Evolutionary conservation across 2,888 invertebrate genomes (phyloP), one percentile per base, ranked within the genome.

Genomic region (Apamea sordens): DNA sequence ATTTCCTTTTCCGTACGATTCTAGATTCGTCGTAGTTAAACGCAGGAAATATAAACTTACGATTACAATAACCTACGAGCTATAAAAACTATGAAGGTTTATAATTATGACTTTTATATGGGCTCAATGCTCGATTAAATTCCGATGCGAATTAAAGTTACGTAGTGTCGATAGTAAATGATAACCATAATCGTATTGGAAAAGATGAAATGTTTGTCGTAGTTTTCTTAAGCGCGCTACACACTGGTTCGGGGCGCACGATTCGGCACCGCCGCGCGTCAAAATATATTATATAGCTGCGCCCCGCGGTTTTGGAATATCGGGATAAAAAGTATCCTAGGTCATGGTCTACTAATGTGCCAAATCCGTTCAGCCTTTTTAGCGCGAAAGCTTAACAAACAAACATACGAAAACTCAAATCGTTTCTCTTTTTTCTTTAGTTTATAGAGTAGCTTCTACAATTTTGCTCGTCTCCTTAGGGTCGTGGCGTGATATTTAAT

Each of bases 1-100:
- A 91, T 92, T 92, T 92, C 93, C 93, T 92, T 88, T 89, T 90
- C 88, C 89, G 90, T 76, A 79, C 73, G 76, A 65, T 84, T 77
- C 87, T 85, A 87, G 82, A 82, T 82, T 80, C 81, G 73, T 73
- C 59, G 82, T 70, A 84, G 80, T 86, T 84, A 83, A 80, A 79
- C 82, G 74, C 85, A 85, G 89, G 89, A 89, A 88, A 89, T 89
- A 89, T 86, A 81, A 89, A 88, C 68, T 81, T 81, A 77, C 61
- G 56, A 72, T 82, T 85, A 88, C 68, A 68, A 77, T 81, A 71
- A 72, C 71, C 44, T 56, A 83, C 21, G 78, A 72, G 74, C 36
- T n/a, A 83, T 73, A 82, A 76, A 81, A 79, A 56, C 47, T 32
- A 83, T 47, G 44, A 73, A 75, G 41, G 47, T 74, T 63, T 83